Evolutionary conservation across 2,888 invertebrate genomes (phyloP).

Genomic region (Apotomis capreana): DNA sequence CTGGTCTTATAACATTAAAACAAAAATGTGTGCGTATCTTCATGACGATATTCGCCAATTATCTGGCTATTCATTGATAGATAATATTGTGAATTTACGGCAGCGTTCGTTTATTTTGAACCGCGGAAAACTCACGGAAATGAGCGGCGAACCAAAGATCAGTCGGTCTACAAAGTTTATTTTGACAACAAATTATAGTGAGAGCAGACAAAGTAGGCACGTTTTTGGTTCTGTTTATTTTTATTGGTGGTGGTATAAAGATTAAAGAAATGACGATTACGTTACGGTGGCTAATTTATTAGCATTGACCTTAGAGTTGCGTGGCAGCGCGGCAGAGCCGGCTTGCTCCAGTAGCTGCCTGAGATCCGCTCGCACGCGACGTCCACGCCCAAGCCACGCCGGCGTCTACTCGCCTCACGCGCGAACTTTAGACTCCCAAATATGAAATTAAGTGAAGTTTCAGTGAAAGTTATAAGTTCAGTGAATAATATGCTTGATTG

Average conservation of each 20-base stretch:
- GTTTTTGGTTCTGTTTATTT: conserved; percentile 28
- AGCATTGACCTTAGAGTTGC: conserved; percentile 49
- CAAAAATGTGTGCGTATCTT: neutral
- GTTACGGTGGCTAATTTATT: conserved; percentile 33
- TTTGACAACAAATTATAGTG: conserved; percentile 16
- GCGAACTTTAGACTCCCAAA: conserved; percentile 6
- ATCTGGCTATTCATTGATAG: neutral
- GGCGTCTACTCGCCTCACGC: conserved; percentile 2
- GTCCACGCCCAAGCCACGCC: conserved; percentile 45
- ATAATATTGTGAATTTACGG: neutral
- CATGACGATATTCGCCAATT: neutral
- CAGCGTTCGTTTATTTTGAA: neutral
- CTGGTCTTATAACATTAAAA: too few relatives aligned
- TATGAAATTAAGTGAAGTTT: conserved; percentile 9
- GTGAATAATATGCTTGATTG: neutral
- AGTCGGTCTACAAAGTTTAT: conserved; percentile 14
- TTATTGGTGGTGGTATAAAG: conserved; percentile 25
- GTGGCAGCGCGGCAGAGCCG: conserved; percentile 40
- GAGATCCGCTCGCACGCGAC: conserved; percentile 44
- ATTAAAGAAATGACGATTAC: conserved; percentile 37
- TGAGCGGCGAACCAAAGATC: conserved; percentile 7
- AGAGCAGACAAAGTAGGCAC: neutral
- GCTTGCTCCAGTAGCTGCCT: conserved; percentile 49
- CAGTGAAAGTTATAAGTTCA: neutral
- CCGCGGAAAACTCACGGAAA: conserved; percentile 20